phyloP scores from a whole-genome alignment of 2,888 invertebrate genomes.

The Drosophila nigritarsus region DNA sequence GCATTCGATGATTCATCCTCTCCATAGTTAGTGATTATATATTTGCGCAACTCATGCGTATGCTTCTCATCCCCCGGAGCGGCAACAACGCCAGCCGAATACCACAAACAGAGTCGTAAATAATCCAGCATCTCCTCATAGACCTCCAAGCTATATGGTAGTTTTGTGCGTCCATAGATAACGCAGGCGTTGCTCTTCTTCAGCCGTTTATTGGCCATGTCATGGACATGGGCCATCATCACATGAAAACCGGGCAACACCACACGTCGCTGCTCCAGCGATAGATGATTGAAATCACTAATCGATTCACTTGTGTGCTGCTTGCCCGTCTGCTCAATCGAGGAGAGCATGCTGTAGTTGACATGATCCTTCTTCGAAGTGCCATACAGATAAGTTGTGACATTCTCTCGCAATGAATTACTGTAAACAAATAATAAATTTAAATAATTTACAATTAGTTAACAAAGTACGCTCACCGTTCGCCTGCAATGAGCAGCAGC shows the following conservation, averaged over 20 bases:
- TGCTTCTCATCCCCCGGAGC: slow-evolving; percentile 86
- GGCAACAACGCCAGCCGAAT: slow-evolving; percentile 88
- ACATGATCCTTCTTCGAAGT: slow-evolving; percentile 87
- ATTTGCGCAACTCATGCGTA: slow-evolving; percentile 89
- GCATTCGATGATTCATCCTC: slow-evolving; percentile 86
- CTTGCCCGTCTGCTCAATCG: slow-evolving; percentile 84
- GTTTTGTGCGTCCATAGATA: slow-evolving; percentile 88
- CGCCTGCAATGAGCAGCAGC: slow-evolving; percentile 92
- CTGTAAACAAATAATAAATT: slow-evolving; percentile 45
- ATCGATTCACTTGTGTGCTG: slow-evolving; percentile 70
- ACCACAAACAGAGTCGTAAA: slow-evolving; percentile 91
- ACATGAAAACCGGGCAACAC: slow-evolving; percentile 90
- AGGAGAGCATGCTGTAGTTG: slow-evolving; percentile 84
- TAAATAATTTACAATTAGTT: background rate
- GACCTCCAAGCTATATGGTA: slow-evolving; percentile 90
- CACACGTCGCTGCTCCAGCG: slow-evolving; percentile 84
- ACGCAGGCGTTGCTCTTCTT: slow-evolving; percentile 87
- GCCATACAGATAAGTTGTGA: slow-evolving; percentile 88
- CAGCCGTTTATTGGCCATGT: slow-evolving; percentile 88
- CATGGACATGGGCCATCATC: slow-evolving; percentile 90
- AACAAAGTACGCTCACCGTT: slow-evolving; percentile 87
- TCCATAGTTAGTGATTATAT: slow-evolving; percentile 87
- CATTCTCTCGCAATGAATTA: slow-evolving; percentile 83
- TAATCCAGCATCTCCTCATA: slow-evolving; percentile 91
- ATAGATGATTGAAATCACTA: slow-evolving; percentile 82